Conservation (phyloP, 53 echinoderm and acorn worm genomes). For the Patiria pectinifera region DNA sequence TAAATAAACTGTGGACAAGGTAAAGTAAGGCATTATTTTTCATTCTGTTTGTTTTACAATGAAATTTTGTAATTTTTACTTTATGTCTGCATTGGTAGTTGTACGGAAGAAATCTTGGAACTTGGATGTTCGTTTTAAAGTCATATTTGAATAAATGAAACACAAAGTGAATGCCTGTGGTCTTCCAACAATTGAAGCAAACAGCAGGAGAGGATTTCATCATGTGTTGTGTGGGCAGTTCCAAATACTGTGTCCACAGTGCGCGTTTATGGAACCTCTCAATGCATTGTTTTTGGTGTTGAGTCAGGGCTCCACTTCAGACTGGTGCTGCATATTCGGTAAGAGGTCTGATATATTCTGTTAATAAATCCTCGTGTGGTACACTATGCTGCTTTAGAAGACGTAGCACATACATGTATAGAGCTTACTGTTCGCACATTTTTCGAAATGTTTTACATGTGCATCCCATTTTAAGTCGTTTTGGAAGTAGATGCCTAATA, state of each 20-base stretch:
- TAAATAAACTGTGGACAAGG: too few species aligned
- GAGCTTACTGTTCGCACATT: not conserved
- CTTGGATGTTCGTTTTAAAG: too few species aligned
- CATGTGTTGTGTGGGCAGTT: too few species aligned
- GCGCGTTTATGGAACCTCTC: not conserved
- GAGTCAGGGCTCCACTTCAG: not conserved
- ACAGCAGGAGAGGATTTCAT: too few species aligned
- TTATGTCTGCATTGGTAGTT: too few species aligned
- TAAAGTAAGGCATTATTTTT: too few species aligned
- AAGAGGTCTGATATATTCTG: not conserved
- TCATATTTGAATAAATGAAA: too few species aligned
- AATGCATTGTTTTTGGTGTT: not conserved
- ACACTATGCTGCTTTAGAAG: not conserved
- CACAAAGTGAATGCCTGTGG: too few species aligned
- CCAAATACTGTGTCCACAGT: not conserved
- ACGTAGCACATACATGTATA: not conserved
- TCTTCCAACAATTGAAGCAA: too few species aligned
- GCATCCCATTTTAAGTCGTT: not conserved
- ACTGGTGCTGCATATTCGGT: constrained; percentile 11
- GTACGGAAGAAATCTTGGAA: too few species aligned
- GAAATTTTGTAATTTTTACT: too few species aligned
- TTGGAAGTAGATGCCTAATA: not conserved
- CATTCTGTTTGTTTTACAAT: too few species aligned
- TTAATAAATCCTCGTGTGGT: not conserved
- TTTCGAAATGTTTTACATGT: not conserved